Conservation (phyloP, 2,888 invertebrate genomes). For the Exephanes ischioxanthus region DNA sequence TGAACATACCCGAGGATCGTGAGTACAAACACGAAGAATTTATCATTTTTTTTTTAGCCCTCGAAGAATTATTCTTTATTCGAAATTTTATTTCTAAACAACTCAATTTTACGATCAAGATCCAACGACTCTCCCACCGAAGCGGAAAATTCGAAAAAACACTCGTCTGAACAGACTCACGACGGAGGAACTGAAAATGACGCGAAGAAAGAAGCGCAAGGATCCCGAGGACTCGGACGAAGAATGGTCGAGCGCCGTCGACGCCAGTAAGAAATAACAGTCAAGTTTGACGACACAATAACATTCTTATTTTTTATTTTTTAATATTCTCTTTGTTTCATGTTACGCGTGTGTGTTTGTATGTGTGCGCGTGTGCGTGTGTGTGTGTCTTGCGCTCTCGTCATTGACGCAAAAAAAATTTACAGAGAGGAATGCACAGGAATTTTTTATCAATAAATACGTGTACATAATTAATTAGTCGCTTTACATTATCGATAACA, state of each 20-base stretch:
- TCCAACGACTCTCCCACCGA: conserved; percentile 80
- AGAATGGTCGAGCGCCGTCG: conserved; percentile 47
- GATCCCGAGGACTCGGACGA: conserved; percentile 26
- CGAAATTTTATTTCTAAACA: conserved; percentile 21
- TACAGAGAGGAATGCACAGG: conserved; percentile 76
- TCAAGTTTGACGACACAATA: conserved; percentile 25
- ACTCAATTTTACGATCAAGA: conserved; percentile 70
- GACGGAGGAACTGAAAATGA: conserved; percentile 31
- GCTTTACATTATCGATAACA: conserved; percentile 71
- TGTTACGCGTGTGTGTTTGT: conserved; percentile 9
- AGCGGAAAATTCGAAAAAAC: conserved; percentile 64
- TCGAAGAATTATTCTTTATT: conserved; percentile 11
- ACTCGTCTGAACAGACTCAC: conserved; percentile 44
- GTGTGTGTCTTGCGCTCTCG: neutral
- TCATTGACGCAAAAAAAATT: conserved; percentile 69
- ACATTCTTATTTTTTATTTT: conserved; percentile 33
- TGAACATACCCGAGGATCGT: conserved; percentile 83
- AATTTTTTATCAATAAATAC: conserved; percentile 81
- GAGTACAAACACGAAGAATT: conserved; percentile 40
- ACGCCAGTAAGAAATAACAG: conserved; percentile 61
- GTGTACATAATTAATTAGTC: conserved; percentile 76
- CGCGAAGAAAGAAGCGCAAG: conserved; percentile 51
- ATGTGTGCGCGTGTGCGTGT: conserved; percentile 17
- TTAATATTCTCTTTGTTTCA: conserved; percentile 11
- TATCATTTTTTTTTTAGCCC: neutral